These are phyloP conservation scores for Corythornis cristatus DNA, from an alignment of 2,113 vertebrate species.

Conservation along the genomic window DNA sequence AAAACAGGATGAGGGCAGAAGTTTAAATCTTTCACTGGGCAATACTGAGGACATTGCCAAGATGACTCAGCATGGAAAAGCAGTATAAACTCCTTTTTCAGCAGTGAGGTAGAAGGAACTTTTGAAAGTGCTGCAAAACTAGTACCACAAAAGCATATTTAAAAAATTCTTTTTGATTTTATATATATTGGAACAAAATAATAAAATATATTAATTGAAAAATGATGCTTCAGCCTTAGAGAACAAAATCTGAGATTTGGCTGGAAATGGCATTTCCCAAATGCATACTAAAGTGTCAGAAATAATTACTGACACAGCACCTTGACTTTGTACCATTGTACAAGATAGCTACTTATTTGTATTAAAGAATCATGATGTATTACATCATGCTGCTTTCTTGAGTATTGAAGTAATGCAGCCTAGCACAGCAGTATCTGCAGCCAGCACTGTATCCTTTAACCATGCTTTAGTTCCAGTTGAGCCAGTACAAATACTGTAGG, in stretches of 20 bases:
- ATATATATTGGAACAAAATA: background rate
- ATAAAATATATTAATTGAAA: background rate
- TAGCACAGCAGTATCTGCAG: background rate
- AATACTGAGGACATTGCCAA: background rate
- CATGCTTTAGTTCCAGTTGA: background rate
- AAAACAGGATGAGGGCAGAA: fast-evolving
- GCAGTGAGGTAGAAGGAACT: background rate
- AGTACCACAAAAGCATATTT: background rate
- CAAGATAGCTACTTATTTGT: background rate
- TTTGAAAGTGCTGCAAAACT: background rate
- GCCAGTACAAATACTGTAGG: background rate
- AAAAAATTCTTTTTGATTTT: background rate
- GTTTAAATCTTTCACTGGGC: background rate
- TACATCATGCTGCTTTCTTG: background rate
- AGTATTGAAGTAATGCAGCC: background rate
- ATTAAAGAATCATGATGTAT: background rate
- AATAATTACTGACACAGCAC: background rate
- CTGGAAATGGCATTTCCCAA: background rate
- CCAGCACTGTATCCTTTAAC: background rate
- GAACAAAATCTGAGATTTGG: background rate
- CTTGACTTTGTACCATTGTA: background rate
- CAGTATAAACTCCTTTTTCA: background rate
- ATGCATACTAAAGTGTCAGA: background rate
- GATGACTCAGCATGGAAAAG: background rate
- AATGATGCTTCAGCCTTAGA: background rate